Conservation (phyloP, 2,113 vertebrate species). For the Lutjanus erythropterus region DNA sequence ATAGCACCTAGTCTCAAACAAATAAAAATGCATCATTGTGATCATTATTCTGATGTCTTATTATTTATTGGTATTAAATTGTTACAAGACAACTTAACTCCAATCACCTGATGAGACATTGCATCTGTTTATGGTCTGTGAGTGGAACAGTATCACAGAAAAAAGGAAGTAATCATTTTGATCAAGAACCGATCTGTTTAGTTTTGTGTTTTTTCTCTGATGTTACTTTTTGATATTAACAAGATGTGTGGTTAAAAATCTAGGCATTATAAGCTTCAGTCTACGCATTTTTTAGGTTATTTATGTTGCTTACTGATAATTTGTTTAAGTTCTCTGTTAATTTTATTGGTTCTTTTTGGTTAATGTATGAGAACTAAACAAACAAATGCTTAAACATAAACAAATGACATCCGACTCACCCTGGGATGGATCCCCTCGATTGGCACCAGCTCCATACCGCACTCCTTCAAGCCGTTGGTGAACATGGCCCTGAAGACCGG, state of each 20-base stretch:
- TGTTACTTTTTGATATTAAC: too few relatives aligned
- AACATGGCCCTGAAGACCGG: constrained; percentile 97
- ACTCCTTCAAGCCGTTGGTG: constrained; percentile 92
- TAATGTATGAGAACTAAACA: too few relatives aligned
- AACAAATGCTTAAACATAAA: too few relatives aligned
- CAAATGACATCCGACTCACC: constrained; percentile 62
- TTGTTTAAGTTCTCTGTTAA: too few relatives aligned
- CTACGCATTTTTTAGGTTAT: too few relatives aligned
- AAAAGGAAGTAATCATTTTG: neutral
- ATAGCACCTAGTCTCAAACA: neutral
- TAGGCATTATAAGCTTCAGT: too few relatives aligned
- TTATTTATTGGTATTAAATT: neutral
- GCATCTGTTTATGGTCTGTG: neutral
- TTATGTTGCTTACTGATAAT: too few relatives aligned
- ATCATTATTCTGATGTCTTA: neutral
- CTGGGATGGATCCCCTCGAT: constrained; percentile 94
- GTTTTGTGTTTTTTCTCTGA: too few relatives aligned
- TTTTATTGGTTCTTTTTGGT: too few relatives aligned
- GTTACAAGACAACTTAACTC: neutral
- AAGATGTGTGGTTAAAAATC: too few relatives aligned
- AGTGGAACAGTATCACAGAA: neutral
- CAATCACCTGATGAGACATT: neutral
- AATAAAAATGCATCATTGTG: neutral
- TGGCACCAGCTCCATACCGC: constrained; percentile 92
- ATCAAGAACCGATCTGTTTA: too few relatives aligned